These are phyloP conservation scores for Carcharodon carcharias DNA, from an alignment of 2,797 vertebrate species.

Conservation along the genomic window DNA sequence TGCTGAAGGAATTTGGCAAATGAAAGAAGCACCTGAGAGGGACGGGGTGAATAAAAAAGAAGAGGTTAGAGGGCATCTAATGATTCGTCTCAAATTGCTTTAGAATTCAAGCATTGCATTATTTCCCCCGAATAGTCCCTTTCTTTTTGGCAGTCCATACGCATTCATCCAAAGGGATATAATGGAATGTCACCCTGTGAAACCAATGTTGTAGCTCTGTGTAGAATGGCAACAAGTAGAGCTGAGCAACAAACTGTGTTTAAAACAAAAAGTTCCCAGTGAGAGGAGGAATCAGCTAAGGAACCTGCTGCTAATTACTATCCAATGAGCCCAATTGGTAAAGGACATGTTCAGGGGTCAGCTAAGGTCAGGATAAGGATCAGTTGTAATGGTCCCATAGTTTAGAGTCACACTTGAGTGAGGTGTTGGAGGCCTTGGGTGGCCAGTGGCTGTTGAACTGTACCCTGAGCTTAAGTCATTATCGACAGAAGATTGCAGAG, in stretches of 20 bases:
- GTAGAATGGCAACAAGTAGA: background rate
- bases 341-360: background rate
- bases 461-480: background rate
- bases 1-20: background rate
- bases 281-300: background rate
- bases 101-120: background rate
- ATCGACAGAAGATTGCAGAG: background rate
- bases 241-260: background rate
- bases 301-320: background rate
- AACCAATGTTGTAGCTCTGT: background rate
- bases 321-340: background rate
- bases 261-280: conserved; percentile 8
- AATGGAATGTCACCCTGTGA: background rate
- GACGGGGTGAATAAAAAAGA: background rate
- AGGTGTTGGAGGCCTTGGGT: background rate
- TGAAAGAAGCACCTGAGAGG: conserved; percentile 23
- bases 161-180: background rate
- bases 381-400: background rate
- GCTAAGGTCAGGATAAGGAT: background rate
- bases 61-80: background rate
- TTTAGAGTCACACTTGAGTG: background rate
- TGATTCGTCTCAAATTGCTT: conserved; percentile 15
- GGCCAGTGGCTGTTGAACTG: background rate
- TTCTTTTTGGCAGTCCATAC: background rate
- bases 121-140: background rate